Evolutionary conservation across 2,888 invertebrate species (phyloP), one percentile per base, ranked within the genome.

Genomic region (Operophtera brumata): DNA sequence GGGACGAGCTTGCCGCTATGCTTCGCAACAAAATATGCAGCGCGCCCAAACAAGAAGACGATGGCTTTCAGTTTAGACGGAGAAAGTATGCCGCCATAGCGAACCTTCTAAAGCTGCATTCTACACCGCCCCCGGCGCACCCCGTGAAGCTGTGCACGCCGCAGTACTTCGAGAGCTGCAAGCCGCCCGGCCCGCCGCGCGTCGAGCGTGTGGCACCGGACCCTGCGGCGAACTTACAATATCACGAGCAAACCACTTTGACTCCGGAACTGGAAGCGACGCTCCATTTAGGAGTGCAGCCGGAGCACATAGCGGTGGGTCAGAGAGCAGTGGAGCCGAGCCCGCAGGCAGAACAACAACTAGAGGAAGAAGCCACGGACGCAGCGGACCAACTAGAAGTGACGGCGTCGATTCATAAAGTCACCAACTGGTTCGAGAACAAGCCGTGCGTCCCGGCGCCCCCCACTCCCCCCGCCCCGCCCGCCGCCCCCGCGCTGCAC

Each of bases 61-160:
- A 71, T 30, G 67, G 73, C 11, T 63, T 69, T 6, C 67, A 71
- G 53, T 67, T 6, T 67, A 70, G 55, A 44, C 61, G 0, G 79
- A 75, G 45, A 71, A 65, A 9, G 71, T 49, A 86, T 53, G 69
- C 78, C 0, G 87, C 86, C 0, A 83, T 86, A 1, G 75, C 78
- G 1, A 67, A 78, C 7, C 62, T 87, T 1, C 54, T 86, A 3
- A 78, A 72, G 40, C 61, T 85, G 0, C 67, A 77, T 50, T 65
- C 78, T 1, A 2, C 55, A n/a, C 13, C 49, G 57, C 57, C 35
- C 59, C 78, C 36, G 59, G 61, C 67, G 67, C 2, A 83, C 82
- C 41, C 61, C 80, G 7, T 76, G 77, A 0, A 5, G n/a, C 47
- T 53, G 30, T 37, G 30, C 47, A 53, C 53, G n/a, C 53, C 53